Base-by-base conservation (phyloP, 2,113 vertebrate species). In the Pao palembangensis region DNA sequence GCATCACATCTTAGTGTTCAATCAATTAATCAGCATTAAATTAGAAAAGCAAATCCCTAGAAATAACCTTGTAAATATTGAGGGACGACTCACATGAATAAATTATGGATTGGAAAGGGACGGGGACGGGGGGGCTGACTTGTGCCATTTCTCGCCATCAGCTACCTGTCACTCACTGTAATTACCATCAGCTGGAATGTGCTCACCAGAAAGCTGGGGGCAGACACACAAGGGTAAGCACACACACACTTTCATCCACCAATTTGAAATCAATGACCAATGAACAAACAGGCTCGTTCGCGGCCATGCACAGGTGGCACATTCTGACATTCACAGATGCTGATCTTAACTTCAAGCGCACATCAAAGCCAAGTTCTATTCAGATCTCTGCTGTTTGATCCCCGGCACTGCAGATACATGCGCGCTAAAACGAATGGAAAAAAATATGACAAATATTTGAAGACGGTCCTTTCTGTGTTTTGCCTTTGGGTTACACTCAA, bases 311-410 rank as follows among this genome's bases (percentile, higher is more conserved):
- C 2, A 14, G 57, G 41, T 38, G 8, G 60, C 41, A 18, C 56
- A 42, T 13, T 48, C 64, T 71, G 71, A 59, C 76, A 69, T 77
- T 73, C 71, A 21, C 46, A 19, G 72, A 76, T 68, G 66, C 54
- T 84, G 83, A 75, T 87, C 86, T 85, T 70, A 84, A 86, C 80
- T 85, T 87, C 75, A 86, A 82, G 69, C 73, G 64, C 69, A 75
- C 82, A 86, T 87, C 80, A 86, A 88, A 88, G 85, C 73, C 64
- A 73, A 70, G 73, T 82, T 78, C 70, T 58, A 76, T 71, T 80
- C 70, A 73, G 56, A 85, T 84, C 76, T 82, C 78, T 81, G 79
- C 79, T 13, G 76, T 86, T 85, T 85, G 81, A 83, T 84, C 81
- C 64, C 48, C 34, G 62, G 46, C 69, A 57, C 60, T 38, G 59